Percentiles rank a stretch among this genome's conserved stretches.
phyloP scores from a whole-genome alignment of 2,113 vertebrate genomes.

The Dicaeum eximium region DNA sequence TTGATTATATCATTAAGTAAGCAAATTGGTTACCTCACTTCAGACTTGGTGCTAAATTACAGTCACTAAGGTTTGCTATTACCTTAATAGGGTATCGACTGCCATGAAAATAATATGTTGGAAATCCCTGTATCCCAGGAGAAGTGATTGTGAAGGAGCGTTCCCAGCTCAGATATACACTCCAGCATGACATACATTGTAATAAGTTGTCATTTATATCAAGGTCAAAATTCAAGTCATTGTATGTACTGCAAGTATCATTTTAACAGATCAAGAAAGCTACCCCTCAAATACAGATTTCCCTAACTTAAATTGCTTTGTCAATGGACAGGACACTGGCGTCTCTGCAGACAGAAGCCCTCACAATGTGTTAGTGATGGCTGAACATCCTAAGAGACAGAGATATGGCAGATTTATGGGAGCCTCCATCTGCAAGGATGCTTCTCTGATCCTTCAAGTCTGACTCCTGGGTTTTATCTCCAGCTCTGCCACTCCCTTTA shows the following conservation, averaged over 20 bases:
- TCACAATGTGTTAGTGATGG: not conserved
- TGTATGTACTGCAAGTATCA: not conserved
- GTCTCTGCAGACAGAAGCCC: not conserved
- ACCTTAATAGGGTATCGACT: slow-evolving; percentile 48
- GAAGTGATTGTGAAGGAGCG: not conserved
- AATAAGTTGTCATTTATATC: not conserved
- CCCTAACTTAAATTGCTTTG: not conserved
- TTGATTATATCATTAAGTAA: slow-evolving; percentile 62
- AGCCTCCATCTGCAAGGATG: not conserved
- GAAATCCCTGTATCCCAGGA: not conserved
- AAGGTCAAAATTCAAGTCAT: not conserved
- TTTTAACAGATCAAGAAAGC: not conserved
- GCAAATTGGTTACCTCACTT: slow-evolving; percentile 49
- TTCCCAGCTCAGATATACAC: not conserved
- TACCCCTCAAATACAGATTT: not conserved
- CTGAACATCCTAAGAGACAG: not conserved
- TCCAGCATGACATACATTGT: not conserved
- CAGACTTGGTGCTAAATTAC: slow-evolving; percentile 39
- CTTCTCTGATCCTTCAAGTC: not conserved
- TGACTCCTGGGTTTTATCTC: not conserved
- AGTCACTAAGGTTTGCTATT: slow-evolving; percentile 47
- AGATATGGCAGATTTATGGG: not conserved
- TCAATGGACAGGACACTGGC: not conserved
- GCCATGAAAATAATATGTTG: not conserved
- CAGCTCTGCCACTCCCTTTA: not conserved